phyloP scores from a whole-genome alignment of 2,797 vertebrate genomes.

The Picus viridis region DNA sequence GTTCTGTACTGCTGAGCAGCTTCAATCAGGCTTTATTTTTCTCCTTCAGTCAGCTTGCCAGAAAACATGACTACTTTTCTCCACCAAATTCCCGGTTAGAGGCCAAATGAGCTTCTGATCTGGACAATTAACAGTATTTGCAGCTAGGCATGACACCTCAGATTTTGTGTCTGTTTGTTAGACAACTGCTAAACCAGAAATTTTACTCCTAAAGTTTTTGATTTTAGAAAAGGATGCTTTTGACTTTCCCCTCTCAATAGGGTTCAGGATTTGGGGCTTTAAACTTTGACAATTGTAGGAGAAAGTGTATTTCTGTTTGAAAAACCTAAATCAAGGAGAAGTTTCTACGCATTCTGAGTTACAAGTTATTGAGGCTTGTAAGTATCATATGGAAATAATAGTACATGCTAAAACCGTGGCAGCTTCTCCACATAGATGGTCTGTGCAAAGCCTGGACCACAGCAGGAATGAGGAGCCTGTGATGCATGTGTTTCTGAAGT shows the following conservation, averaged over 20 bases:
- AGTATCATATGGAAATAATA: not conserved
- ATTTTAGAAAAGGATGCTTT: not conserved
- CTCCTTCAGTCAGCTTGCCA: conserved; percentile 24
- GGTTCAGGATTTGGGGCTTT: not conserved
- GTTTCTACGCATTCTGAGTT: not conserved
- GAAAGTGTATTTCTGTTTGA: not conserved
- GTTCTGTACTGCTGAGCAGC: conserved; percentile 50
- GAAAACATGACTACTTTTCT: conserved; percentile 27
- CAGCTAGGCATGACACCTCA: not conserved
- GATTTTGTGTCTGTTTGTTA: conserved; percentile 7
- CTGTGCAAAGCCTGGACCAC: not conserved
- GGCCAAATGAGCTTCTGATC: not conserved
- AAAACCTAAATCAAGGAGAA: not conserved
- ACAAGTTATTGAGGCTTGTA: not conserved
- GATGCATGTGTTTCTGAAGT: not conserved
- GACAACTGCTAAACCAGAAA: not conserved
- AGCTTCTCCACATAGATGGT: not conserved
- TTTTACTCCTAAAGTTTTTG: not conserved
- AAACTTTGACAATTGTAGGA: not conserved
- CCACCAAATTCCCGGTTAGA: not conserved
- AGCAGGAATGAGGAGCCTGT: not conserved
- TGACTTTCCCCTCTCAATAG: not conserved
- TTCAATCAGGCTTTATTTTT: conserved; percentile 65
- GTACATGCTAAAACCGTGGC: not conserved
- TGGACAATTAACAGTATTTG: conserved; percentile 17